Evolutionary conservation across 2,888 invertebrate genomes (phyloP).

Genomic region (Synergus japonicus): DNA sequence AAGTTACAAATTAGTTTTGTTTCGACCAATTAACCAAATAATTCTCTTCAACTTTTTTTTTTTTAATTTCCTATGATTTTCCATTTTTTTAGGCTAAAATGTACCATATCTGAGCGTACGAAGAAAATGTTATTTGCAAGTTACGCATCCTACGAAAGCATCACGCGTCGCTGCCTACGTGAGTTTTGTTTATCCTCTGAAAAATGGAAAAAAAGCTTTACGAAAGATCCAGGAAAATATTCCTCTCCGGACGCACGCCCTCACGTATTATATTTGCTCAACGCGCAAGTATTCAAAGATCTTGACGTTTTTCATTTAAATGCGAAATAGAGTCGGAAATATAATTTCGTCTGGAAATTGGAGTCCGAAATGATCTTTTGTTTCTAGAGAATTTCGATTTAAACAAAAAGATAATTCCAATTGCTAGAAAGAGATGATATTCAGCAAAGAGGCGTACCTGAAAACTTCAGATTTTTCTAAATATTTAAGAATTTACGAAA

Average conservation of each 20-base stretch:
- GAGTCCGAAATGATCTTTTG: neutral
- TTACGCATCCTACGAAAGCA: neutral
- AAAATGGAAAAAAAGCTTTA: neutral
- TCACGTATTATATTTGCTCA: conserved; percentile 9
- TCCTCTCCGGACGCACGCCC: neutral
- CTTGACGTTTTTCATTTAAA: neutral
- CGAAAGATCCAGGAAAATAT: neutral
- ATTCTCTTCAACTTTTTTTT: no score
- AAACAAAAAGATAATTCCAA: neutral
- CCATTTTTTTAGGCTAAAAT: neutral
- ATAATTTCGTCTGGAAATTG: neutral
- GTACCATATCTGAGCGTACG: neutral
- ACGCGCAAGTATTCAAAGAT: neutral
- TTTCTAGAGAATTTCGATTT: neutral
- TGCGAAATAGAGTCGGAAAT: neutral
- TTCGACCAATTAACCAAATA: no score
- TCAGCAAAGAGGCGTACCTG: neutral
- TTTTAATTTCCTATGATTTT: neutral
- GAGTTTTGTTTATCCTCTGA: conserved; percentile 4
- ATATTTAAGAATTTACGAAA: no score
- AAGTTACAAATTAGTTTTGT: no score
- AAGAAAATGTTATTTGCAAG: neutral
- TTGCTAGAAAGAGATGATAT: neutral
- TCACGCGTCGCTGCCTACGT: neutral
- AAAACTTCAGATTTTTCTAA: neutral